Evolutionary conservation across 2,797 vertebrate genomes (phyloP).

Genomic region (Hybognathus amarus): DNA sequence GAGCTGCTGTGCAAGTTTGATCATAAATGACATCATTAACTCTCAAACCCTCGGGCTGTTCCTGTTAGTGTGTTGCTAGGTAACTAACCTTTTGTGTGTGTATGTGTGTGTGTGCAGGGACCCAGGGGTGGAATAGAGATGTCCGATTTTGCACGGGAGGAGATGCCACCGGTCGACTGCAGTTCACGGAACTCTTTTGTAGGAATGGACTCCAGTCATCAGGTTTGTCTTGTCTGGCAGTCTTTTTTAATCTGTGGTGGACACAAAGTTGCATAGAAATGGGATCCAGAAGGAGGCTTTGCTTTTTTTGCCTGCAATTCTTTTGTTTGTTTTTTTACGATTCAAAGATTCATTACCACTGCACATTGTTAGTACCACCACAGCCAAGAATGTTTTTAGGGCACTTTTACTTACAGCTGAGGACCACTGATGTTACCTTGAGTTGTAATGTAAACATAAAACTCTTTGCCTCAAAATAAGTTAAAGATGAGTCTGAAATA

Average conservation of each 20-base stretch:
- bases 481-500: background rate
- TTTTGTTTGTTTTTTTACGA: background rate
- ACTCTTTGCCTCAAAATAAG: background rate
- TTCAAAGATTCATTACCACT: background rate
- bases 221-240: constrained; percentile 79
- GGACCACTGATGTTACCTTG: background rate
- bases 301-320: background rate
- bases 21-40: constrained; percentile 48
- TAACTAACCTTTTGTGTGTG: constrained; percentile 46
- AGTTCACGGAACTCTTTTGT: constrained; percentile 98
- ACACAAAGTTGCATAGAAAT: background rate
- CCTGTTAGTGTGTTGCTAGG: constrained; percentile 53
- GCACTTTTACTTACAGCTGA: background rate
- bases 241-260: background rate
- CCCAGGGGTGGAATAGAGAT: constrained; percentile 98
- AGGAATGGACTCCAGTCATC: constrained; percentile 89
- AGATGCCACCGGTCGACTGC: constrained; percentile 97
- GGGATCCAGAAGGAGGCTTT: background rate
- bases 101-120: constrained; percentile 82
- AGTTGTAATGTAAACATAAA: background rate
- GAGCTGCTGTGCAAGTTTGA: constrained; percentile 30
- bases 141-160: constrained; percentile 94
- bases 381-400: background rate
- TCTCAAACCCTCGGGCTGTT: constrained; percentile 16
- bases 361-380: background rate